Percentiles rank a stretch among this genome's conserved stretches.
Conservation (phyloP, 2,888 invertebrate genomes). For the Cephus rjabovi region DNA sequence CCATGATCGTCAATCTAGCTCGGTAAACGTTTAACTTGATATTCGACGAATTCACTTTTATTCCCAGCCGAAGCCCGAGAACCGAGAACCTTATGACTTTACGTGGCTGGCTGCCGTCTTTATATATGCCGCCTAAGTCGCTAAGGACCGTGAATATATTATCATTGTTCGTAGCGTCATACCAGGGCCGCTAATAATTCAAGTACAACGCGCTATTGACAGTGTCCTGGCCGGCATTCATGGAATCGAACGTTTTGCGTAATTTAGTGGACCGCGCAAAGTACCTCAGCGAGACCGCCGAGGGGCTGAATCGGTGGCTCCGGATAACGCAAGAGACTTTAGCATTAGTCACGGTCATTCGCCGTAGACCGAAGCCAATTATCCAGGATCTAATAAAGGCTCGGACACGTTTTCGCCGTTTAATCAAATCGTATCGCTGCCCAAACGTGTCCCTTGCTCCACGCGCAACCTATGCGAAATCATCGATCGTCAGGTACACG, state of each 20-base stretch:
- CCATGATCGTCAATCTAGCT: background rate
- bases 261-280: conserved; percentile 11
- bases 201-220: conserved; percentile 54
- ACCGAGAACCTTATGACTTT: background rate
- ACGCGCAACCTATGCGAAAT: background rate
- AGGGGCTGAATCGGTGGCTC: background rate
- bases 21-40: background rate
- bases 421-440: background rate
- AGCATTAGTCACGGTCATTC: conserved; percentile 29
- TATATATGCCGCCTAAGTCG: background rate
- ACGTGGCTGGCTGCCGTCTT: background rate
- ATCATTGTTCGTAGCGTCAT: conserved; percentile 35
- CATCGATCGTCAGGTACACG: background rate
- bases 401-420: background rate
- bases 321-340: background rate
- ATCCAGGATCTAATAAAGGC: background rate
- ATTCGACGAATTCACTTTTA: background rate
- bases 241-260: conserved; percentile 16
- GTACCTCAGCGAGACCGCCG: background rate
- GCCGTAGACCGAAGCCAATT: conserved; percentile 10
- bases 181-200: conserved; percentile 52
- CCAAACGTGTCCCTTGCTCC: background rate
- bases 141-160: conserved; percentile 42
- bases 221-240: conserved; percentile 26
- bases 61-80: background rate